Conservation (phyloP, 2,113 vertebrate species). For the Tragelaphus strepsiceros region DNA sequence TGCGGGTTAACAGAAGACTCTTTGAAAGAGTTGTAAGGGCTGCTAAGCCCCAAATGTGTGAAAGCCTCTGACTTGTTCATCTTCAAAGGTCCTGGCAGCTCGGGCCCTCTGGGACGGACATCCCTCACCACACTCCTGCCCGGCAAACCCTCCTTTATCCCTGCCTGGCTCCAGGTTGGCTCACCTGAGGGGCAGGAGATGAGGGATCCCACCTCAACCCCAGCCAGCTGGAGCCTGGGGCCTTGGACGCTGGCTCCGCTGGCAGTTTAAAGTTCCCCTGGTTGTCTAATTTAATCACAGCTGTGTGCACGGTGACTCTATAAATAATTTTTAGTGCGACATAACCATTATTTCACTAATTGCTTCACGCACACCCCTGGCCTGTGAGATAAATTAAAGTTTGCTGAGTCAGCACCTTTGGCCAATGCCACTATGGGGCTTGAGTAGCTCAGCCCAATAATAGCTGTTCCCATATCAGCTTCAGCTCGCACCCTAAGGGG, state of each 20-base stretch:
- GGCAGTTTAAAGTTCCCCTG: slow-evolving; percentile 62
- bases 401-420: slow-evolving; percentile 73
- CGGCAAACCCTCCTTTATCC: neutral
- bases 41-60: neutral
- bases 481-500: neutral
- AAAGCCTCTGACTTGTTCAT: neutral
- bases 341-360: slow-evolving; percentile 79
- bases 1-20: neutral
- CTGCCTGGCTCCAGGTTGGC: neutral
- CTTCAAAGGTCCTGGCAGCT: neutral
- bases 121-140: neutral
- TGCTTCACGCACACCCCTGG: slow-evolving; percentile 74
- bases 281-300: slow-evolving; percentile 78
- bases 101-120: neutral
- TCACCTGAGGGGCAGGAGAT: neutral
- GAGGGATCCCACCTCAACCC: neutral
- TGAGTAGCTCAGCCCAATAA: neutral
- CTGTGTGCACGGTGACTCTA: slow-evolving; percentile 71
- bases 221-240: neutral
- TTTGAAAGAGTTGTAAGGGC: neutral
- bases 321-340: slow-evolving; percentile 78
- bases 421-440: neutral
- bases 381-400: slow-evolving; percentile 75
- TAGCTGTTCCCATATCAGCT: neutral
- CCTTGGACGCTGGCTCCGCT: neutral